phyloP scores from a whole-genome alignment of 2,888 invertebrate genomes.

The Oxycera nigricornis region DNA sequence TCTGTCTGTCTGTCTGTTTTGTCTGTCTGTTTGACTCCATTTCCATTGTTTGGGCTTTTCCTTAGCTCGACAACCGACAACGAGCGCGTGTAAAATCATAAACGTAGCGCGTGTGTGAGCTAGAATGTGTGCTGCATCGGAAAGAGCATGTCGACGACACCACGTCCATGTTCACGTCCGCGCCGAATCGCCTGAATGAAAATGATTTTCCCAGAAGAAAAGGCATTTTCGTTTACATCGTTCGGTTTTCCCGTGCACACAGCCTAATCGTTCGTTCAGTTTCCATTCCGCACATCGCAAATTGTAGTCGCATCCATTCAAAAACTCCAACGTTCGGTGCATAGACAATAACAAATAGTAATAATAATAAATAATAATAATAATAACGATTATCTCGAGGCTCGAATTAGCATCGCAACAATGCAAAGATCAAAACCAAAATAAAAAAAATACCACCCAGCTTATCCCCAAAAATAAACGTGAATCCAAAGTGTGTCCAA shows the following conservation, averaged over 20 bases:
- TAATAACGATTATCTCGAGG: neutral
- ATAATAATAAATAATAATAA: neutral
- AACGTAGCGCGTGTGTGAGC: neutral
- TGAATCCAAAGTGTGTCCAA: neutral
- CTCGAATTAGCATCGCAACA: too few species aligned
- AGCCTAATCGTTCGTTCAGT: neutral
- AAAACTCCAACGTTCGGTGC: neutral
- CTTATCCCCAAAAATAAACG: neutral
- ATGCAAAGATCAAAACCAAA: neutral
- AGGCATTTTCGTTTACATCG: neutral
- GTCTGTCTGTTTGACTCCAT: neutral
- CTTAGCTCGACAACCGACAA: neutral
- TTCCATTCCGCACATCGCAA: neutral
- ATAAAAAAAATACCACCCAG: neutral
- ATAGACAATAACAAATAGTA: constrained; percentile 1
- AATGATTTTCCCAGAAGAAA: constrained; percentile 4
- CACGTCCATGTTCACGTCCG: neutral
- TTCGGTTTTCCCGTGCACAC: neutral
- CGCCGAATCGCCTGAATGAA: neutral
- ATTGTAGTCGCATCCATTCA: neutral
- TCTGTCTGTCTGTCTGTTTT: constrained; percentile 6
- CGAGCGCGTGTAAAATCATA: neutral
- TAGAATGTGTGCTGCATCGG: neutral
- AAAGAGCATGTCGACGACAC: neutral
- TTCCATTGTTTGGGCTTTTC: neutral